phyloP scores from a whole-genome alignment of 2,888 invertebrate species.

The Philhelius pedissequus region DNA sequence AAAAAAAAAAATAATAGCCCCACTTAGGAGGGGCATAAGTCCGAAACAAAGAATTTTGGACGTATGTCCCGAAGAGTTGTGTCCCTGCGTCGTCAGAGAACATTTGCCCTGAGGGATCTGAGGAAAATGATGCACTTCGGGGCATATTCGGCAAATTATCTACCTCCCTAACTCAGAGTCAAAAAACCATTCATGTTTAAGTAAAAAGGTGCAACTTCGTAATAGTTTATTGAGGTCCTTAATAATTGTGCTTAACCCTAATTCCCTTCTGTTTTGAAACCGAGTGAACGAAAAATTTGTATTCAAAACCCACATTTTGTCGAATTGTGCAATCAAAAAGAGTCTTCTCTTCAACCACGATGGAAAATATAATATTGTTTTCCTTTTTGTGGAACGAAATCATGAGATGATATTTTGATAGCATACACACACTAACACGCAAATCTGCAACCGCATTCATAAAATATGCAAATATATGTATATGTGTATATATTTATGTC shows the following conservation, averaged over 20 bases:
- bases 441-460: conserved; percentile 48
- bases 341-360: neutral
- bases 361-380: neutral
- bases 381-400: conserved; percentile 31
- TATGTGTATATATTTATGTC: conserved; percentile 64
- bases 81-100: too few species aligned
- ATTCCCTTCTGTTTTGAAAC: neutral
- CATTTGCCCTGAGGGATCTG: too few species aligned
- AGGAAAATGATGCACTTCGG: too few species aligned
- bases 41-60: too few species aligned
- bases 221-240: too few species aligned
- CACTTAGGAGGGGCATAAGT: too few species aligned
- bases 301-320: neutral
- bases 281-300: neutral
- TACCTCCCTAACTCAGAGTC: too few species aligned
- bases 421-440: neutral
- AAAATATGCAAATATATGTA: conserved; percentile 65
- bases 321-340: neutral
- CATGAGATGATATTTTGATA: conserved; percentile 40
- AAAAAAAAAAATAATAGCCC: too few species aligned
- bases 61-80: too few species aligned
- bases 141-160: too few species aligned
- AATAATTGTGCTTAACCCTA: neutral
- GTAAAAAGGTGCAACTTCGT: too few species aligned
- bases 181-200: too few species aligned